A percentile compares a stretch with the other conserved stretches of the same genome.
Evolutionary conservation across 2,113 vertebrate genomes (phyloP).

Genomic region (Noturus placidus): DNA sequence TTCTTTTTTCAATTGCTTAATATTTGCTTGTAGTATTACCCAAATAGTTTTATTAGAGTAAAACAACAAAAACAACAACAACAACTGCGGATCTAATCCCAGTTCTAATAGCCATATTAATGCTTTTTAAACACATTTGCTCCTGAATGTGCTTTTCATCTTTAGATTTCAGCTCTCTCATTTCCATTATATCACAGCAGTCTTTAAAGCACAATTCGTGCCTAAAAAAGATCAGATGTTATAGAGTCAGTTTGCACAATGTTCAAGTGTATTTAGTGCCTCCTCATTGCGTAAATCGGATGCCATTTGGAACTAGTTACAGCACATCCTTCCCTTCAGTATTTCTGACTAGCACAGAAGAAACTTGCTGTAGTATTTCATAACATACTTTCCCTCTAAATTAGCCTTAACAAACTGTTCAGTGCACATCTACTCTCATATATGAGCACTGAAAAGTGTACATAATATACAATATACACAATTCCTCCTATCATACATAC

Average conservation of each 20-base stretch:
- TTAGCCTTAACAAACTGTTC: constrained; percentile 53
- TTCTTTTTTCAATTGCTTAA: background rate
- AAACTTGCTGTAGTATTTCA: constrained; percentile 33
- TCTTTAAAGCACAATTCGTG: background rate
- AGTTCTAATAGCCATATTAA: background rate
- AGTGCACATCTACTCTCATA: constrained; percentile 21
- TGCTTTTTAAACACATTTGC: background rate
- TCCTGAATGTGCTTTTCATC: background rate
- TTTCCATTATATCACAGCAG: background rate
- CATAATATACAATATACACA: constrained; percentile 3
- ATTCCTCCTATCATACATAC: background rate
- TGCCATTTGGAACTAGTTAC: background rate
- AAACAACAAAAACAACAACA: background rate
- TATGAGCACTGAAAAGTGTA: too few species aligned
- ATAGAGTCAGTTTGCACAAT: background rate
- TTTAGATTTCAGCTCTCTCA: background rate
- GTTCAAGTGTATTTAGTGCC: background rate
- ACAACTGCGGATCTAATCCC: background rate
- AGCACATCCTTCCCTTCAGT: background rate
- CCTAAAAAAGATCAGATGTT: background rate
- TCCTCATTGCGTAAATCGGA: background rate
- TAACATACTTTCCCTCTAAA: constrained; percentile 45
- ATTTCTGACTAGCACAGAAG: background rate
- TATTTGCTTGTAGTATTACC: background rate
- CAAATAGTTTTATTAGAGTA: background rate